Base-by-base conservation (phyloP, 2,797 vertebrate genomes). In the Pampus argenteus region DNA sequence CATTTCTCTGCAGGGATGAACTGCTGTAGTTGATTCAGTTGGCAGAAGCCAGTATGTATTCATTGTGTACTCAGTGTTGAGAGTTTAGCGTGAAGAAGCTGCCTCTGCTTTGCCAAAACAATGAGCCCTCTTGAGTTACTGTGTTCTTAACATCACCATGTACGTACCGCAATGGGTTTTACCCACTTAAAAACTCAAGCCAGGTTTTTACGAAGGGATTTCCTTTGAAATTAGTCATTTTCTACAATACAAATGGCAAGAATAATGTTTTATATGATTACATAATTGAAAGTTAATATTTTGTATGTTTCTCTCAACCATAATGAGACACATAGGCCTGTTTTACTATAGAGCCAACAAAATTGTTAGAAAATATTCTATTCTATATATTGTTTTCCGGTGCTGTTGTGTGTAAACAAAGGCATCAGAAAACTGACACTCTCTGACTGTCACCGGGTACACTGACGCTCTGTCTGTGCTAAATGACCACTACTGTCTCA, bases 1-100 rank as follows among this genome's bases (percentile, higher is more conserved):
- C 51, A 75, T 70, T 45, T 6, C 15, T 57, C 3, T 42, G 26
- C 20, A 25, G 36, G 28, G 17, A 59, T 50, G 29, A 64, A 50
- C 25, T 36, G 22, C 4, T 36, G 11, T 9, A 15, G 40, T 18
- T 17, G 17, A 42, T 18, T 64, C 36, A 54, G 26, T 61, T 57
- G n/a, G 38, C 26, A 58, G 26, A 45, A 34, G 17, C 3, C 44
- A 42, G 23, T 22, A 28, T 58, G 45, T 34, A 54, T 31, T n/a
- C 36, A 22, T 54, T 52, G 42, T 14, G 9, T 29, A 50, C 31
- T 64, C 26, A 26, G 3, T 67, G 20, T 42, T 18, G 40, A 44
- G 40, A 18, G 40, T 44, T 44, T 17, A 44, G 40, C 17, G 17
- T 44, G 40, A 44, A 44, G 40, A 44, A 44, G 40, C 40, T 44